phyloP scores from a whole-genome alignment of 30 jellyfish, hydroid and myxozoan genomes.

The Aurelia aurita region DNA sequence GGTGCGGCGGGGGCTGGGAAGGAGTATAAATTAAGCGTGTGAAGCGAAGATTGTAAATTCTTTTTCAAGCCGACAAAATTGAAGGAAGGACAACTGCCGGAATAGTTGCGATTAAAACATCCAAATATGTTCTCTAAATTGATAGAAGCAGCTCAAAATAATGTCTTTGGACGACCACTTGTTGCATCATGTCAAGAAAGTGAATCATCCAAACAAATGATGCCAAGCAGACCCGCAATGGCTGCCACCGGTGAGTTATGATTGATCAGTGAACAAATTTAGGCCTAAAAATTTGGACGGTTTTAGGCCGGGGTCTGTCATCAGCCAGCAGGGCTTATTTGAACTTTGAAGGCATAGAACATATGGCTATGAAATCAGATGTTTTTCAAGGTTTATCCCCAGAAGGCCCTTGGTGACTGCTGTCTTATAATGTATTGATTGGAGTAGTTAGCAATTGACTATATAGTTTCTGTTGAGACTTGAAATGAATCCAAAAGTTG shows the following conservation, averaged over 20 bases:
- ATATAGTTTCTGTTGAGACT: too few relatives aligned
- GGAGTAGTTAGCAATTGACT: too few relatives aligned
- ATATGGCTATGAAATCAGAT: too few relatives aligned
- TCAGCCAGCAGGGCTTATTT: too few relatives aligned
- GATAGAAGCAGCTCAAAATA: slow-evolving; percentile 83
- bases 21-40: slow-evolving; percentile 17
- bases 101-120: background rate
- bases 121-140: slow-evolving; percentile 84
- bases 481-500: too few relatives aligned
- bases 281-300: background rate
- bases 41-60: background rate
- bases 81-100: background rate
- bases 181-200: slow-evolving; percentile 65
- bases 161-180: slow-evolving; percentile 82
- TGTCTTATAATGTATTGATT: too few relatives aligned
- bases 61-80: background rate
- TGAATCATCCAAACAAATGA: slow-evolving; percentile 54
- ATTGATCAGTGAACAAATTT: background rate
- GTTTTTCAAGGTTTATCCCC: too few relatives aligned
- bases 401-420: too few relatives aligned
- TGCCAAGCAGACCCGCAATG: slow-evolving; percentile 76
- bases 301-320: too few relatives aligned
- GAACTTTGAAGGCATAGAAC: background rate
- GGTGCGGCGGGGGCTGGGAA: slow-evolving; percentile 22
- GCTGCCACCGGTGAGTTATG: slow-evolving; percentile 87